phyloP scores from a whole-genome alignment of 2,888 invertebrate genomes.

The Chironomus tentans region DNA sequence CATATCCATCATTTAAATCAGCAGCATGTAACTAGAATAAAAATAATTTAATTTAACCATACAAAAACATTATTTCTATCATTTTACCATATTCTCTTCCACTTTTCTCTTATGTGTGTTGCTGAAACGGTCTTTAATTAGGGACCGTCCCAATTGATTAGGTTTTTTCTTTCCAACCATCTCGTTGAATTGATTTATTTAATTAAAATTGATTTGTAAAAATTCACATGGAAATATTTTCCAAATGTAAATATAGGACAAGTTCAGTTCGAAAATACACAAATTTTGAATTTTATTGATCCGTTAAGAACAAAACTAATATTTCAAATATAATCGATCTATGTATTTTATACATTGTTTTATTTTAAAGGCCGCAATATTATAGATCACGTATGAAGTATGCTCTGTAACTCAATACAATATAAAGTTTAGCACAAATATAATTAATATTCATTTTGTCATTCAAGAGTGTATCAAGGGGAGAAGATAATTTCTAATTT shows the following conservation, averaged over 20 bases:
- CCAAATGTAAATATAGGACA: background rate
- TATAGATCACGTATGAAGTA: no score
- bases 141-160: slow-evolving; percentile 53
- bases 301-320: no score
- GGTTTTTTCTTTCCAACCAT: slow-evolving; percentile 69
- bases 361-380: no score
- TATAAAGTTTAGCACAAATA: no score
- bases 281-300: background rate
- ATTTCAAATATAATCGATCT: no score
- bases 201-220: background rate
- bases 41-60: slow-evolving; percentile 27
- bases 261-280: background rate
- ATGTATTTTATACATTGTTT: no score
- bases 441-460: no score
- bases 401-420: no score
- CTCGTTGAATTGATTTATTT: slow-evolving; percentile 28
- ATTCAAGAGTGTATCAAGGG: no score
- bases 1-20: slow-evolving; percentile 81
- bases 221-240: background rate
- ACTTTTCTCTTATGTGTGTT: slow-evolving; percentile 26
- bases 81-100: slow-evolving; percentile 24
- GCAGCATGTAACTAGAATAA: slow-evolving; percentile 64
- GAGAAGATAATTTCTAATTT: no score
- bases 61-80: background rate
- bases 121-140: slow-evolving; percentile 61